A percentile compares a stretch with the other conserved stretches of the same genome.
phyloP scores from a whole-genome alignment of 1,140 invertebrate genomes.

The Bemisia tabaci region DNA sequence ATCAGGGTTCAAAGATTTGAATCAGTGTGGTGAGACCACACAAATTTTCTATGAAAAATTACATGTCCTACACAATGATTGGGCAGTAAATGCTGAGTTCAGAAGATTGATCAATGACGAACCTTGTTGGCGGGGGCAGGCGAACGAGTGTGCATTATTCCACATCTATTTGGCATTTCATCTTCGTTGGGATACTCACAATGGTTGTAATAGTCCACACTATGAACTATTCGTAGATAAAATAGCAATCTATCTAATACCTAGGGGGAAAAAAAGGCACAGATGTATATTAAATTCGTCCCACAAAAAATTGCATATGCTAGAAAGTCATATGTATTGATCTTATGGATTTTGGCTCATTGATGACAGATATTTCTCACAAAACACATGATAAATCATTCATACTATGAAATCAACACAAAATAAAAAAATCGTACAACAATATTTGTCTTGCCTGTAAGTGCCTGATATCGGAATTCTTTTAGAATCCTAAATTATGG shows the following conservation, averaged over 20 bases:
- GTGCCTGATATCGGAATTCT: no score
- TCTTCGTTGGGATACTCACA: constrained; percentile 99
- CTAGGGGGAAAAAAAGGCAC: constrained; percentile 28
- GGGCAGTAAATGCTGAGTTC: not conserved
- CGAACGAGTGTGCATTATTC: constrained; percentile 93
- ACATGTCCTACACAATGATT: not conserved
- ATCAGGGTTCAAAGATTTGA: no score
- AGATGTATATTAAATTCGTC: not conserved
- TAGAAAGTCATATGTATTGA: no score
- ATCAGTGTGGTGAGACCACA: not conserved
- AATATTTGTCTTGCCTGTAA: no score
- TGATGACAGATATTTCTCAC: no score
- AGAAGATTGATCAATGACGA: constrained; percentile 19
- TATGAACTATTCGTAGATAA: constrained; percentile 94
- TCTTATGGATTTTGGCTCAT: no score
- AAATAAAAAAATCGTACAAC: no score
- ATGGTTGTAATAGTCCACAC: constrained; percentile 97
- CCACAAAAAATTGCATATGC: not conserved
- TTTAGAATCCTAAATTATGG: no score
- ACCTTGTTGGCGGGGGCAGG: constrained; percentile 67
- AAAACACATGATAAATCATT: no score
- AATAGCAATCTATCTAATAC: constrained; percentile 72
- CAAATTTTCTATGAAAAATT: not conserved
- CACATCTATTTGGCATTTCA: constrained; percentile 98
- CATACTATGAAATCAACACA: no score